phyloP scores from a whole-genome alignment of 2,888 invertebrate species.

The Zootermopsis nevadensis region DNA sequence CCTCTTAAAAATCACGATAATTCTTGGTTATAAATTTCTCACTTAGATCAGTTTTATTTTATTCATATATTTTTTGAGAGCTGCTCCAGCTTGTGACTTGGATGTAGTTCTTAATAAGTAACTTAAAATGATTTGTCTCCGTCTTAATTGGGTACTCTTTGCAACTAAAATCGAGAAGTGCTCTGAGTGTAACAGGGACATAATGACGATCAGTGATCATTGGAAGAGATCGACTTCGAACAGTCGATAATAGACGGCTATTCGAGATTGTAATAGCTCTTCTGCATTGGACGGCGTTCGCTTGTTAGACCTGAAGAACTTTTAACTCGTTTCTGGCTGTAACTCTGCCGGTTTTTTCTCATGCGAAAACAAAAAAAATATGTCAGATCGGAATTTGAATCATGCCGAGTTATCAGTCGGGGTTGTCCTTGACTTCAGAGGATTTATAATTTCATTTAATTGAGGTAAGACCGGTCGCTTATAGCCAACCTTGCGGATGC shows the following conservation, averaged over 20 bases:
- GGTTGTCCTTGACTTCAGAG: slow-evolving; percentile 16
- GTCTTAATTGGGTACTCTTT: too few species aligned
- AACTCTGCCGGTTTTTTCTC: slow-evolving; percentile 28
- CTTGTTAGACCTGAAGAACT: not conserved
- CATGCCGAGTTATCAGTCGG: slow-evolving; percentile 15
- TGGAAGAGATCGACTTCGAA: slow-evolving; percentile 23
- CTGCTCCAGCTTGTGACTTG: too few species aligned
- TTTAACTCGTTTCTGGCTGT: slow-evolving; percentile 25
- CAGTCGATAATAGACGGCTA: slow-evolving; percentile 27
- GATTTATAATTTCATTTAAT: slow-evolving; percentile 10
- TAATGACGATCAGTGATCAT: slow-evolving; percentile 9
- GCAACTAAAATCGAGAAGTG: too few species aligned
- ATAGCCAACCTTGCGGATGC: not conserved
- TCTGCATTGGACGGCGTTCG: not conserved
- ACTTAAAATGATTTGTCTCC: too few species aligned
- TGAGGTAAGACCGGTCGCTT: not conserved
- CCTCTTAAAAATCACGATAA: too few species aligned
- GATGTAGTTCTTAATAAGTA: too few species aligned
- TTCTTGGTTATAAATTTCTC: too few species aligned
- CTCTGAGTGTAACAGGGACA: too few species aligned
- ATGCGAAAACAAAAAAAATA: not conserved
- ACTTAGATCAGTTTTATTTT: too few species aligned
- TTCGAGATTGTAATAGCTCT: not conserved
- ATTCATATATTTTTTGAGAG: too few species aligned
- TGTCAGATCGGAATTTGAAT: slow-evolving; percentile 36